Base-by-base conservation (phyloP, 2,888 invertebrate genomes). In the Sinelater perroti region DNA sequence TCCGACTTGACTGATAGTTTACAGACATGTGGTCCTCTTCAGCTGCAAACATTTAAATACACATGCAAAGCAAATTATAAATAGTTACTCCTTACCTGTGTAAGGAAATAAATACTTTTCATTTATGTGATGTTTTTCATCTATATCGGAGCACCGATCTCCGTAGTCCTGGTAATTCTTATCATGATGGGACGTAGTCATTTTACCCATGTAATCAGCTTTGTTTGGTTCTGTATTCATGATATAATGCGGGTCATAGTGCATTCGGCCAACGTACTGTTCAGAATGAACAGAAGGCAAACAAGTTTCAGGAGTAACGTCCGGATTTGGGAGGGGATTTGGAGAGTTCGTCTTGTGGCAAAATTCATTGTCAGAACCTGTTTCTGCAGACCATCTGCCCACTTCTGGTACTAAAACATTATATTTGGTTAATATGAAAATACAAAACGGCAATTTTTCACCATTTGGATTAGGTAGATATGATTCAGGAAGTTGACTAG, bases 91-190 rank as follows among this genome's bases (percentile, higher is more conserved):
- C 76, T 78, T 75, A 82, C 89, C 88, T 66, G 91, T 92, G 72
- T 92, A 93, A 0, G 93, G 93, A 70, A 92, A 93, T 60, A 89
- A 81, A 77, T 93, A 93, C 81, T 90, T 90, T 68, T 93, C 93
- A 55, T 85, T 86, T 7, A 85, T 74, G 64, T 85, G 87, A 69
- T 89, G 88, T 67, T 88, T 88, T 40, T 89, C 89, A 0, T 88
- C 88, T 1, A 85, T 83, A 67, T 89, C 88, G 0, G 87, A 87
- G 79, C 87, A 83, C 21, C 88, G 80, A 64, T 88, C 89, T 8
- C 79, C 82, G 62, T 83, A 85, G n/a, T 85, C 85, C 63, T 81
- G 77, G 63, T 75, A 78, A 63, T 78, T 76, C 58, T 76, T 76
- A 14, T 78, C 76, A 33, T 73, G 75, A 6, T 74, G 74, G 2